phyloP scores from a whole-genome alignment of 2,797 vertebrate species.

The Diceros bicornis region DNA sequence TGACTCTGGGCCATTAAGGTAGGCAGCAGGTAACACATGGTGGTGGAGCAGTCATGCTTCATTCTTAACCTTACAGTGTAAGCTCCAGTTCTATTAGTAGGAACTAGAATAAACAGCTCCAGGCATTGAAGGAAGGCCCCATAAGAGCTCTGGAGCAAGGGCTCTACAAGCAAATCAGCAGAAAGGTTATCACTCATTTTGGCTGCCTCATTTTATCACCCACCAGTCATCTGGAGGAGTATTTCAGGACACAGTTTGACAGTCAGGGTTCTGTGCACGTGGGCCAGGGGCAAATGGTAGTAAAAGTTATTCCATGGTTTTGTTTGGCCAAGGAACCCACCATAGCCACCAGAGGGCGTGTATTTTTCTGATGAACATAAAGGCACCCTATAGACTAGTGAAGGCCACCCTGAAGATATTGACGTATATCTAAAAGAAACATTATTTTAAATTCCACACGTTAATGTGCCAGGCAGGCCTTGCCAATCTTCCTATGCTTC shows the following conservation, averaged over 20 bases:
- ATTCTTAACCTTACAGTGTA: neutral
- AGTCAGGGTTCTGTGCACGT: neutral
- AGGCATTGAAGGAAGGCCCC: neutral
- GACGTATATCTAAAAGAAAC: neutral
- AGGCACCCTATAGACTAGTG: neutral
- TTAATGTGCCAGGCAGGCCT: neutral
- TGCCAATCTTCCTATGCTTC: neutral
- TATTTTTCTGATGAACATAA: neutral
- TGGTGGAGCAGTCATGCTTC: fast-evolving
- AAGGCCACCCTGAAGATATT: fast-evolving
- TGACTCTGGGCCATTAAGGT: neutral
- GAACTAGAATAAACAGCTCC: neutral
- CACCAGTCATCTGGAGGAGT: neutral
- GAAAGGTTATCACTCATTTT: neutral
- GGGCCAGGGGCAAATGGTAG: neutral
- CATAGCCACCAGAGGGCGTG: too few species aligned
- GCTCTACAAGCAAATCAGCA: neutral
- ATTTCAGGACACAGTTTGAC: neutral
- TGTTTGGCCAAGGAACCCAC: neutral
- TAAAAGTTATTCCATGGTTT: neutral
- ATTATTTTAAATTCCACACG: neutral
- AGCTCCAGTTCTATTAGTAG: neutral
- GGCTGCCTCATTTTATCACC: neutral
- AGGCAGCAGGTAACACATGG: neutral
- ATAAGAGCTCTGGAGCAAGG: neutral